phyloP scores from a whole-genome alignment of 2,797 vertebrate genomes.

The Podarcis siculus region DNA sequence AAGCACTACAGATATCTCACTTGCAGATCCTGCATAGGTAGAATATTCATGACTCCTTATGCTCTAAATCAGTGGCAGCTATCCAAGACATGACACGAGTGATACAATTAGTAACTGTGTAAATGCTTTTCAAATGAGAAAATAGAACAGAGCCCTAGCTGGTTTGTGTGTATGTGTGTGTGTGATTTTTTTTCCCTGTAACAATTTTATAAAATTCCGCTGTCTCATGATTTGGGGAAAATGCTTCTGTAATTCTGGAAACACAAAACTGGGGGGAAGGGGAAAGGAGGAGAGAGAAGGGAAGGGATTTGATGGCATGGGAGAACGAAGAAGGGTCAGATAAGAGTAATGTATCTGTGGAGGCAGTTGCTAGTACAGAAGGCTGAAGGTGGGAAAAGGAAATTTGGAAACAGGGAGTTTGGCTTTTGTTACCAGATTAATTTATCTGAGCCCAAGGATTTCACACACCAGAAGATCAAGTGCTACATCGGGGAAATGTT shows the following conservation, averaged over 20 bases:
- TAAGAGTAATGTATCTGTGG: neutral
- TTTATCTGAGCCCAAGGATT: neutral
- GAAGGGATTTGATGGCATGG: neutral
- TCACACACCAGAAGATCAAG: neutral
- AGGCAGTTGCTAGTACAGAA: neutral
- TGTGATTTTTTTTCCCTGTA: too few species aligned
- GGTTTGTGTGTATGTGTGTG: too few species aligned
- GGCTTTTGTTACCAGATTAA: neutral
- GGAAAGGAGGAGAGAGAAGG: too few species aligned
- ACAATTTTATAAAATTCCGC: too few species aligned
- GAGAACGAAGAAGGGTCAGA: neutral
- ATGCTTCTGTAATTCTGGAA: neutral
- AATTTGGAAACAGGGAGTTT: neutral
- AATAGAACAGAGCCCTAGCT: neutral
- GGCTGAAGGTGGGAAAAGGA: neutral
- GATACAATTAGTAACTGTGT: neutral
- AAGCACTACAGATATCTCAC: neutral
- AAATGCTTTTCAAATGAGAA: neutral
- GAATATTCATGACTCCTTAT: neutral
- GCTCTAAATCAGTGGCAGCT: too few species aligned
- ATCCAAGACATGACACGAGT: too few species aligned
- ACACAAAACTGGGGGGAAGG: neutral
- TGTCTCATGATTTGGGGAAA: too few species aligned
- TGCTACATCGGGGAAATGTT: neutral
- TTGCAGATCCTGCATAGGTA: neutral